Evolutionary conservation across 2,113 vertebrate species (phyloP).

Genomic region (Xyliphius kryptos): DNA sequence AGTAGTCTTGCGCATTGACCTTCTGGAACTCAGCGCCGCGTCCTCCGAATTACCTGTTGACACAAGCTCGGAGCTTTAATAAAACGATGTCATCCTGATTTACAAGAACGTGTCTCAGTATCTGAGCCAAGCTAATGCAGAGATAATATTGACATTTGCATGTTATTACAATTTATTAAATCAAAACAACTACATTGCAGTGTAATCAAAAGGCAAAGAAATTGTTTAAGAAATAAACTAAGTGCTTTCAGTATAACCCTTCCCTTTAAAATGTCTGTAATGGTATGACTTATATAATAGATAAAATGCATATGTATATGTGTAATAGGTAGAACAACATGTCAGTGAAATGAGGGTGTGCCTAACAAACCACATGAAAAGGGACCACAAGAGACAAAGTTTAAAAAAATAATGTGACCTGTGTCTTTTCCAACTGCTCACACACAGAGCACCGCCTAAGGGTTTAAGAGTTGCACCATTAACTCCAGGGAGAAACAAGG

Average conservation of each 20-base stretch:
- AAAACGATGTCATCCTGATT: constrained; percentile 43
- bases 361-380: too few species aligned
- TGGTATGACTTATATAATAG: constrained; percentile 1
- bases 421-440: too few species aligned
- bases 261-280: not conserved
- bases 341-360: too few species aligned
- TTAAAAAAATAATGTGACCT: too few species aligned
- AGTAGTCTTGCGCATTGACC: constrained; percentile 47
- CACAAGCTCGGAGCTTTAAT: constrained; percentile 42
- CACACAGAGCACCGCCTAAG: too few species aligned
- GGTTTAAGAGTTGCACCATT: too few species aligned
- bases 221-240: not conserved
- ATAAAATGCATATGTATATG: too few species aligned
- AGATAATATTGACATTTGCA: constrained; percentile 48
- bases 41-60: constrained; percentile 43
- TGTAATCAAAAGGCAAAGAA: constrained; percentile 18
- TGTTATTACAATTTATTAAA: constrained; percentile 18
- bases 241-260: not conserved
- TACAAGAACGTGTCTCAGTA: constrained; percentile 38
- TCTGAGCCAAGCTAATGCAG: constrained; percentile 48
- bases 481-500: too few species aligned
- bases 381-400: too few species aligned
- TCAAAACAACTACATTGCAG: constrained; percentile 35
- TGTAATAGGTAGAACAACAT: too few species aligned
- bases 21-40: constrained; percentile 38